phyloP scores from a whole-genome alignment of 1,140 invertebrate species.

The Anagrus nilaparvatae region DNA sequence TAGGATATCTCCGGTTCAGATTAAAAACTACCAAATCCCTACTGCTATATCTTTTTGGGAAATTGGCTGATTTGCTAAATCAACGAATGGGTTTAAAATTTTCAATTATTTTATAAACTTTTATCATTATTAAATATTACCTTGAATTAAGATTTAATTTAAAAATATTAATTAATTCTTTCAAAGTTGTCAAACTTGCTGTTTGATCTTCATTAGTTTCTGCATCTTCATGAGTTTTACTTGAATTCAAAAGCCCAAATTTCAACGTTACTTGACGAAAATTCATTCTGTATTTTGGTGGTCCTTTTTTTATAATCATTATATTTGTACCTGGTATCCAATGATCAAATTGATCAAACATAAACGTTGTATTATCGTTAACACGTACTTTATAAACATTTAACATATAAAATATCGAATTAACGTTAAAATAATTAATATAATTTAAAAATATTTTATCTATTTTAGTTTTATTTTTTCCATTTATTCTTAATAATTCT shows the following conservation, averaged over 20 bases:
- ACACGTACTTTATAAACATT: conserved; percentile 35
- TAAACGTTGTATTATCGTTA: conserved; percentile 31
- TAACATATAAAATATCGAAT: conserved; percentile 31
- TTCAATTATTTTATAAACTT: too few species aligned
- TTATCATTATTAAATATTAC: conserved; percentile 19
- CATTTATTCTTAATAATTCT: too few species aligned
- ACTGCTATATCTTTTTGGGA: too few species aligned
- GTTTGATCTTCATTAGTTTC: conserved; percentile 23
- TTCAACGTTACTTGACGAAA: conserved; percentile 31
- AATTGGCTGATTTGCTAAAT: too few species aligned
- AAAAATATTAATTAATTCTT: conserved; percentile 33
- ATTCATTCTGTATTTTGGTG: conserved; percentile 31
- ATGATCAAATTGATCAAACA: conserved; percentile 28
- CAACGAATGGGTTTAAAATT: too few species aligned
- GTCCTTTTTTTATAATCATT: conserved; percentile 21
- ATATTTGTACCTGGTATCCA: conserved; percentile 29
- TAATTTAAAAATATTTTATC: too few species aligned
- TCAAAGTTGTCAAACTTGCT: conserved; percentile 30
- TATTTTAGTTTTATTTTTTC: too few species aligned
- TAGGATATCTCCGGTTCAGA: too few species aligned
- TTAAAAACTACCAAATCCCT: too few species aligned
- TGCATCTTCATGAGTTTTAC: conserved; percentile 19
- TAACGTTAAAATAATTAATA: too few species aligned
- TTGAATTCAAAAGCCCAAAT: conserved; percentile 36
- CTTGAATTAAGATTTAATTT: conserved; percentile 34